These are phyloP conservation scores for Leptinotarsa lineolata DNA, from an alignment of 1,140 invertebrate species.

Conservation along the genomic window DNA sequence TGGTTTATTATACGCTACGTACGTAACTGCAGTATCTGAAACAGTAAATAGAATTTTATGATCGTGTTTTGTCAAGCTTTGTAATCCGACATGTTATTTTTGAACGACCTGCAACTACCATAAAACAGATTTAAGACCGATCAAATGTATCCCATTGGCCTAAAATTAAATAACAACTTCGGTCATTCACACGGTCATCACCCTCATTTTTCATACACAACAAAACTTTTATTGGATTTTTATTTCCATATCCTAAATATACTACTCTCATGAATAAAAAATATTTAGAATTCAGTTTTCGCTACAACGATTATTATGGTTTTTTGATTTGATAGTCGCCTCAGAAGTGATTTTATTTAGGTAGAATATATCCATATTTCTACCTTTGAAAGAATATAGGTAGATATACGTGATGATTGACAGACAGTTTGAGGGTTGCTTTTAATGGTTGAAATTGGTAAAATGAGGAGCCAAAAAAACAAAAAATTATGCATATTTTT, in stretches of 20 bases:
- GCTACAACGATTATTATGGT: neutral
- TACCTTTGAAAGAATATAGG: neutral
- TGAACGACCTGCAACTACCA: conserved; percentile 36
- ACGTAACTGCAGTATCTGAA: conserved; percentile 21
- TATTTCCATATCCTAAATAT: conserved; percentile 23
- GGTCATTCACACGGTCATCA: conserved; percentile 31
- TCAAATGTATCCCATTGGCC: conserved; percentile 39
- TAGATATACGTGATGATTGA: too few species aligned
- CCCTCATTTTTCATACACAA: conserved; percentile 26
- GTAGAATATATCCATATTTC: neutral
- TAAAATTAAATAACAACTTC: conserved; percentile 37
- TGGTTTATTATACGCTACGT: conserved; percentile 22
- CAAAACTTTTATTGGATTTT: conserved; percentile 25
- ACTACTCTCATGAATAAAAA: conserved; percentile 20
- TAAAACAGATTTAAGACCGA: conserved; percentile 41
- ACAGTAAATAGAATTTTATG: conserved; percentile 43
- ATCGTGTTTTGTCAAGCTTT: conserved; percentile 41
- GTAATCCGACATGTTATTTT: conserved; percentile 39
- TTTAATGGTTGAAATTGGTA: too few species aligned
- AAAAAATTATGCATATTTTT: too few species aligned
- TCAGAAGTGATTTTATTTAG: neutral
- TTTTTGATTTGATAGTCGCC: neutral
- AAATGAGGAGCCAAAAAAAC: too few species aligned
- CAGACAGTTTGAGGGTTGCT: too few species aligned
- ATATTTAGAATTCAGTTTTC: neutral